These are phyloP conservation scores for Chionomys nivalis DNA, from an alignment of 2,113 vertebrate genomes.

Conservation along the genomic window DNA sequence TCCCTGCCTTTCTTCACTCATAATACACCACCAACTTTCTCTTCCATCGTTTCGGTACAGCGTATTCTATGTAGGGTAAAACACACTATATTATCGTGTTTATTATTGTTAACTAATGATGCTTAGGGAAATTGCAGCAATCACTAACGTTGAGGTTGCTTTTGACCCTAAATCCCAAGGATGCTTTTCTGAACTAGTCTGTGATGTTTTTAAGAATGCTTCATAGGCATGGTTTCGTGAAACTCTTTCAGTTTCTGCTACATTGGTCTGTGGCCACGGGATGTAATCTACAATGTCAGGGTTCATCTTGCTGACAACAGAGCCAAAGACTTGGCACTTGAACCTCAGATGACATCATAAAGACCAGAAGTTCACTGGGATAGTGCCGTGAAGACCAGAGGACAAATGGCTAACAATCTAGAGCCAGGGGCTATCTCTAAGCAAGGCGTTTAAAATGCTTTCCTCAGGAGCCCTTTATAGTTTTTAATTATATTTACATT, in stretches of 20 bases:
- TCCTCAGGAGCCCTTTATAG: not conserved
- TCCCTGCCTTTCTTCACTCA: not conserved
- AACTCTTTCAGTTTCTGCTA: not conserved
- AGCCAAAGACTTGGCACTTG: not conserved
- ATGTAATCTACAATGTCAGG: not conserved
- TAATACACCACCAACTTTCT: not conserved
- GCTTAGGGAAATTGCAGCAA: not conserved
- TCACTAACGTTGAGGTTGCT: not conserved
- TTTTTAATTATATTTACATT: not conserved
- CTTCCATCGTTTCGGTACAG: too few species aligned
- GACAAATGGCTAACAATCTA: not conserved
- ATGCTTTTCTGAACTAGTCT: not conserved
- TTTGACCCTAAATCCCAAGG: not conserved
- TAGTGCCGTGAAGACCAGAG: not conserved
- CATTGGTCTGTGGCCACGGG: not conserved
- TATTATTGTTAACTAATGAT: not conserved
- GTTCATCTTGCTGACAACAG: not conserved
- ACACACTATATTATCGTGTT: too few species aligned
- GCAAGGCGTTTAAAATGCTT: not conserved
- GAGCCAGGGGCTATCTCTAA: not conserved
- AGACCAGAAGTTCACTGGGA: not conserved
- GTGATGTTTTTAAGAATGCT: not conserved
- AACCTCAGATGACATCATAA: not conserved
- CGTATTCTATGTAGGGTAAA: not conserved
- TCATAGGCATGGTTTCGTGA: not conserved